Conservation (phyloP, 2,113 vertebrate genomes). For the Colossoma macropomum region DNA sequence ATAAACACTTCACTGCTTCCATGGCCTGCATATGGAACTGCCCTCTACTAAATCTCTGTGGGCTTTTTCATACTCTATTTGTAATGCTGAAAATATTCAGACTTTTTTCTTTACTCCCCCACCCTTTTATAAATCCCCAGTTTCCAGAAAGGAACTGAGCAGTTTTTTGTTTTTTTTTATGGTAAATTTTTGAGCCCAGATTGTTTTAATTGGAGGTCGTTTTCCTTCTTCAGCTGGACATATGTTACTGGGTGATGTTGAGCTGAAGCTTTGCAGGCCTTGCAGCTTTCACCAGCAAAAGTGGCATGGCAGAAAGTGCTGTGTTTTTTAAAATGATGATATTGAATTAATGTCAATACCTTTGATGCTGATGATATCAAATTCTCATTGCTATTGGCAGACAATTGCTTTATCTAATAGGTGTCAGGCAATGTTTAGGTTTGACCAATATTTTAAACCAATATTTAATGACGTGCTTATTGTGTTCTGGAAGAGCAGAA, state of each 20-base stretch:
- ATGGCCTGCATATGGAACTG: not conserved
- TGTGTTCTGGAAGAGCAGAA: too few species aligned
- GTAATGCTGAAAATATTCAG: constrained; percentile 48
- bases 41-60: constrained; percentile 12
- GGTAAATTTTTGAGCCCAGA: constrained; percentile 52
- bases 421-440: too few species aligned
- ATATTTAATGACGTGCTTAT: too few species aligned
- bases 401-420: too few species aligned
- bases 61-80: constrained; percentile 44
- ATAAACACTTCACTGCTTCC: constrained; percentile 25
- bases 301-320: constrained; percentile 26
- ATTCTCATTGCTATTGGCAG: too few species aligned
- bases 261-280: constrained; percentile 29
- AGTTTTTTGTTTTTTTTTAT: constrained; percentile 41
- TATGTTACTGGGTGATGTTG: constrained; percentile 35
- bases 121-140: constrained; percentile 29
- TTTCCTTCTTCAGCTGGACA: constrained; percentile 44
- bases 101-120: not conserved
- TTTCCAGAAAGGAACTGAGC: constrained; percentile 48
- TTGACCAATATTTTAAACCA: too few species aligned
- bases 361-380: too few species aligned
- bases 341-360: too few species aligned
- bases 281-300: constrained; percentile 24
- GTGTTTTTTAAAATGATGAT: not conserved
- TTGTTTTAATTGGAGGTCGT: constrained; percentile 54